These are phyloP conservation scores for Euglossa dilemma DNA, from an alignment of 1,140 invertebrate genomes.

Conservation along the genomic window DNA sequence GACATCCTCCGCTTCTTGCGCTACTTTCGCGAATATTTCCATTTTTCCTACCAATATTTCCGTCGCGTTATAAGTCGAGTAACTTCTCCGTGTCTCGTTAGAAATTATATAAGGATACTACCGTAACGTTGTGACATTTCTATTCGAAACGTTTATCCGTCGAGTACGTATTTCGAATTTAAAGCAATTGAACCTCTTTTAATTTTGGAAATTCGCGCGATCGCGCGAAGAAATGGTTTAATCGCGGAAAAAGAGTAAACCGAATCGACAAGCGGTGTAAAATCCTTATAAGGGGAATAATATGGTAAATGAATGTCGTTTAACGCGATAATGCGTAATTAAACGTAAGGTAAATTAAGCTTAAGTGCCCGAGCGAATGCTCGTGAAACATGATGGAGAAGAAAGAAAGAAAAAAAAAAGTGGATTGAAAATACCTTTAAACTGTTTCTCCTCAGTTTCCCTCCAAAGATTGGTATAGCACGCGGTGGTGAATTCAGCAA, in stretches of 20 bases:
- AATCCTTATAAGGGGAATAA: not conserved
- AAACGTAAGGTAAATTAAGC: not conserved
- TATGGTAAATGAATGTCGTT: not conserved
- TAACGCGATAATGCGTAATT: not conserved
- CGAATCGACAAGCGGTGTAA: not conserved
- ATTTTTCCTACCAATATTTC: too few relatives aligned
- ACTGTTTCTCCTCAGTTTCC: not conserved
- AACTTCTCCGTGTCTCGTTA: too few relatives aligned
- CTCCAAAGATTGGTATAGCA: not conserved
- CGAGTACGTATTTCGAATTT: not conserved
- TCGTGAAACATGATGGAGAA: not conserved
- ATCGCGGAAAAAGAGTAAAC: not conserved
- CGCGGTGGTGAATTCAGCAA: not conserved
- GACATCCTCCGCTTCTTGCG: too few relatives aligned
- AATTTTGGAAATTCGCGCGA: too few relatives aligned
- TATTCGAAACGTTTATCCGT: not conserved
- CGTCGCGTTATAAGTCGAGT: too few relatives aligned
- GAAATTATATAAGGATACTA: too few relatives aligned
- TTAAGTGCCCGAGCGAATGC: not conserved
- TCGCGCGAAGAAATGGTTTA: not conserved
- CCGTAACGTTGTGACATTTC: not conserved
- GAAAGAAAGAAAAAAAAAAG: too few relatives aligned
- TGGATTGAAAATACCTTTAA: constrained; percentile 13
- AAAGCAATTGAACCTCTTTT: not conserved
- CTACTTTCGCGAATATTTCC: too few relatives aligned